These are phyloP conservation scores for Siniperca obscura DNA, from an alignment of 2,797 vertebrate species.

Conservation along the genomic window DNA sequence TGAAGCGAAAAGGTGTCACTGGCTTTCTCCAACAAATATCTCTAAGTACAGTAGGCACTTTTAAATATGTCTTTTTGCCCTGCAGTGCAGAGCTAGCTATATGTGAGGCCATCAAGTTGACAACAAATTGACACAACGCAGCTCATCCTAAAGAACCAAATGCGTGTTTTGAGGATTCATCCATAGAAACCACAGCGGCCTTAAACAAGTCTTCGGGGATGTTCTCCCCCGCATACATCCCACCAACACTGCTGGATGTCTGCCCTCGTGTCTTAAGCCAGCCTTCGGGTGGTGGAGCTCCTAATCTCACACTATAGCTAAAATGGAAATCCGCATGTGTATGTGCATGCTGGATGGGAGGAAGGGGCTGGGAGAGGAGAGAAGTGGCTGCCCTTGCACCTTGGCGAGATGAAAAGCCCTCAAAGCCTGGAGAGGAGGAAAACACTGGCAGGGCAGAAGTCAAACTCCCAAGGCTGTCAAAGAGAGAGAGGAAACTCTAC, in stretches of 20 bases:
- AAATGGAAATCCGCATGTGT: conserved; percentile 77
- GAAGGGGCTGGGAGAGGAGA: conserved; percentile 73
- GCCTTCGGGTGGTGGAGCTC: conserved; percentile 76
- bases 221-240: conserved; percentile 75
- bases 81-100: background rate
- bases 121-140: conserved; percentile 58
- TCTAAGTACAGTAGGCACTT: background rate
- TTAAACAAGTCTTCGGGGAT: conserved; percentile 75
- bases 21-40: conserved; percentile 1
- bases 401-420: conserved; percentile 84
- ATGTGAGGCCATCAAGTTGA: conserved; percentile 65
- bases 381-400: conserved; percentile 84
- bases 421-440: conserved; percentile 79
- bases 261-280: conserved; percentile 77
- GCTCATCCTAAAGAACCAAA: conserved; percentile 64
- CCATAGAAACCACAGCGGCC: conserved; percentile 65
- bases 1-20: background rate
- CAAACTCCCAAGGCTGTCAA: conserved; percentile 79
- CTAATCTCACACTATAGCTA: conserved; percentile 72
- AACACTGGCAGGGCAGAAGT: conserved; percentile 84
- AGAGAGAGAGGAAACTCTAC: conserved; percentile 65
- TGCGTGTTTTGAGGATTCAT: conserved; percentile 68
- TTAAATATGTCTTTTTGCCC: background rate
- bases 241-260: conserved; percentile 74
- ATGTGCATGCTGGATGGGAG: conserved; percentile 57